These are phyloP conservation scores for Pandemis heparana DNA, from an alignment of 2,888 invertebrate genomes.

Conservation along the genomic window DNA sequence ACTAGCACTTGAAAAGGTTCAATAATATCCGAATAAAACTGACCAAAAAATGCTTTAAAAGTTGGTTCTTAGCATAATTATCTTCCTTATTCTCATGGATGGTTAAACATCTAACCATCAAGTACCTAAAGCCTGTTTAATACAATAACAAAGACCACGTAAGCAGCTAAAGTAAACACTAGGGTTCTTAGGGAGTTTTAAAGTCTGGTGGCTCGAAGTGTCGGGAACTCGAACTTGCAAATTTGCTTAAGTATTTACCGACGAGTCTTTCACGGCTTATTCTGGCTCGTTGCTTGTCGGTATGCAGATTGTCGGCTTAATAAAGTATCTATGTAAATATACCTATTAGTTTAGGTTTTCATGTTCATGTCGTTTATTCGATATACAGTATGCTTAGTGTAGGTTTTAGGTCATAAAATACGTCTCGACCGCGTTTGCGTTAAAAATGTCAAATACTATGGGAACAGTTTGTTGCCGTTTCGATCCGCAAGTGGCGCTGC, in stretches of 20 bases:
- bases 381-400: no score
- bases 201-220: constrained; percentile 35
- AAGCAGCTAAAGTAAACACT: constrained; percentile 25
- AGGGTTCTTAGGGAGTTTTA: constrained; percentile 26
- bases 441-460: no score
- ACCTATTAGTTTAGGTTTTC: neutral
- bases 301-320: constrained; percentile 34
- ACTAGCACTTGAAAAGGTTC: no score
- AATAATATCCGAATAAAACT: no score
- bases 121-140: neutral
- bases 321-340: constrained; percentile 1
- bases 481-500: no score
- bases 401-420: no score
- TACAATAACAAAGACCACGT: neutral
- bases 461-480: no score
- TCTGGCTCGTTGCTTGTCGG: constrained; percentile 29
- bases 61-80: no score
- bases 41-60: no score
- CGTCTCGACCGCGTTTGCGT: no score
- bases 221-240: constrained; percentile 48
- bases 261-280: constrained; percentile 49
- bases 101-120: neutral
- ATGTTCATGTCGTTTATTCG: neutral
- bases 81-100: no score
- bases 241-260: constrained; percentile 54